A percentile compares a stretch with the other conserved stretches of the same genome.
These are phyloP conservation scores for Sternarchorhynchus goeldii DNA, from an alignment of 2,797 vertebrate species.

Conservation along the genomic window DNA sequence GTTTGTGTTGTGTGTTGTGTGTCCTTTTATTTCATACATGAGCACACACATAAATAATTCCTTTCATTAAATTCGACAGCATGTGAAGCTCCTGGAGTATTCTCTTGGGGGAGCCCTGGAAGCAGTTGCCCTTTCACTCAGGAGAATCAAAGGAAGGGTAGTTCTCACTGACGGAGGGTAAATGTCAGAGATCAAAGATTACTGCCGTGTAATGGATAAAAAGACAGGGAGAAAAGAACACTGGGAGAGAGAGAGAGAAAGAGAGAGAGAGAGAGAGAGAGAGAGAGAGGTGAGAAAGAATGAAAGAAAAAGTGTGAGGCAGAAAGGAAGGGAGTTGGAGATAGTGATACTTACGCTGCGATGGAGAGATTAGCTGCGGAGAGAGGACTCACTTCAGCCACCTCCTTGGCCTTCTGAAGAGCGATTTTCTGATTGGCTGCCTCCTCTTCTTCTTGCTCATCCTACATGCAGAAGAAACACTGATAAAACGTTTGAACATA, in stretches of 20 bases:
- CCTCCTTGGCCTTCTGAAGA: conserved; percentile 95
- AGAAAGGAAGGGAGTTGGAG: not conserved
- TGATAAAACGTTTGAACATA: not conserved
- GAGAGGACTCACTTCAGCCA: conserved; percentile 94
- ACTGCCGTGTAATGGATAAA: conserved; percentile 10
- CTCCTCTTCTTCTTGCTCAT: conserved; percentile 94
- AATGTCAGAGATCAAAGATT: conserved; percentile 61
- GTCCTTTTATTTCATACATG: too few relatives aligned
- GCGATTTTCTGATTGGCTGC: conserved; percentile 93
- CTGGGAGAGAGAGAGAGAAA: conserved; percentile 6
- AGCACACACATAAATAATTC: not conserved
- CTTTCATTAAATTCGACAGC: conserved; percentile 11
- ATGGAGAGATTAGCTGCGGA: conserved; percentile 93
- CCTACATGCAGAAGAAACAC: conserved; percentile 68
- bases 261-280: not conserved
- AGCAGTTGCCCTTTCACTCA: conserved; percentile 50
- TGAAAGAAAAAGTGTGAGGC: not conserved
- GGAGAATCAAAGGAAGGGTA: conserved; percentile 23
- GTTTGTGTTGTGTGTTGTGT: not conserved
- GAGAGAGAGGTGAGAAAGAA: not conserved
- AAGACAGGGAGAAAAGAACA: not conserved
- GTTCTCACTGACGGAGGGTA: conserved; percentile 28
- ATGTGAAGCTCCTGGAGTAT: conserved; percentile 26
- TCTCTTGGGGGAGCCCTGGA: conserved; percentile 52
- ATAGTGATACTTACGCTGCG: conserved; percentile 83